Evolutionary conservation across 2,797 vertebrate species (phyloP).

Genomic region (Peromyscus melanophrys): DNA sequence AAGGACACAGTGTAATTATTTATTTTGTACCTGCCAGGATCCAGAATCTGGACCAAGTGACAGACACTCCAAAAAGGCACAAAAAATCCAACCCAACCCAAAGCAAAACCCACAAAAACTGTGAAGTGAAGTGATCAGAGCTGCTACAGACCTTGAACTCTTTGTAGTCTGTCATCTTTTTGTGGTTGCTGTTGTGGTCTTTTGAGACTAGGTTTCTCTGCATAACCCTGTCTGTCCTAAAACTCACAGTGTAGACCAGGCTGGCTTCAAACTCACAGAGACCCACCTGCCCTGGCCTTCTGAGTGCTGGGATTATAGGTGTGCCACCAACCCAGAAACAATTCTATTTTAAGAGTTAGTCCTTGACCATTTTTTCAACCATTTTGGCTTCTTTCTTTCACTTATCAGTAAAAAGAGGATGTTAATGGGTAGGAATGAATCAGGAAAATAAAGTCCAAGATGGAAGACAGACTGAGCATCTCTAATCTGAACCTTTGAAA

Average conservation of each 20-base stretch:
- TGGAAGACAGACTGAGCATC: not conserved
- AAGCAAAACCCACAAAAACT: not conserved
- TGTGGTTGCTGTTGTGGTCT: not conserved
- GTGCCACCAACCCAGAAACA: not conserved
- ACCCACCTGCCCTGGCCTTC: not conserved
- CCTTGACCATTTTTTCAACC: not conserved
- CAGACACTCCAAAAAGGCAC: not conserved
- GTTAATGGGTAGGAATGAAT: slow-evolving; percentile 65
- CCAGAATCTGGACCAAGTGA: not conserved
- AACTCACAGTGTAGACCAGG: not conserved
- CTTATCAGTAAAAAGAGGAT: slow-evolving; percentile 64
- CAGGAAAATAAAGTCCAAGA: slow-evolving; percentile 55
- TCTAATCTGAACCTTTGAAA: not conserved
- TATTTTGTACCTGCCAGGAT: not conserved
- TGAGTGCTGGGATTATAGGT: not conserved
- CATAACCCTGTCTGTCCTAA: not conserved
- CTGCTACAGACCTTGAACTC: not conserved
- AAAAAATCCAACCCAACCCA: not conserved
- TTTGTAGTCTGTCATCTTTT: not conserved
- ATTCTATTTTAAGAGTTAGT: not conserved
- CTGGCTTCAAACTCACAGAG: not conserved
- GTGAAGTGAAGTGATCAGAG: not conserved
- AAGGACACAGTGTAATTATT: not conserved
- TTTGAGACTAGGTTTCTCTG: not conserved
- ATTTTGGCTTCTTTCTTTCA: slow-evolving; percentile 60